Percentiles rank a stretch among this genome's conserved stretches.
phyloP scores from a whole-genome alignment of 2,113 vertebrate species.

The Platysternon megacephalum region DNA sequence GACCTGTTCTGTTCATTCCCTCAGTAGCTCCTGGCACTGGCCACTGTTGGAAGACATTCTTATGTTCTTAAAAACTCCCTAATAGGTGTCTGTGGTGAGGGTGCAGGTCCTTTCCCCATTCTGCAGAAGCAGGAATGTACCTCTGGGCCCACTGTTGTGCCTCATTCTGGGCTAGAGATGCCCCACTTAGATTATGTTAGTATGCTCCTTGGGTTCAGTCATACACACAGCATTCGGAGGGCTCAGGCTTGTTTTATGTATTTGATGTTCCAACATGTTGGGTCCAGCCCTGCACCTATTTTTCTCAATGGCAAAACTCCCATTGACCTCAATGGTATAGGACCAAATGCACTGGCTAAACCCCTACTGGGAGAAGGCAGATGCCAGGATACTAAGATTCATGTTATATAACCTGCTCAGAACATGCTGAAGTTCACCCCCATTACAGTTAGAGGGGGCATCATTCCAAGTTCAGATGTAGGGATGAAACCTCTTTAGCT shows the following conservation, averaged over 20 bases:
- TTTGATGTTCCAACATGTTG: not conserved
- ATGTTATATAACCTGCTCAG: not conserved
- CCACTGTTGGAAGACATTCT: not conserved
- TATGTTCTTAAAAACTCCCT: too few species aligned
- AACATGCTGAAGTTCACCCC: not conserved
- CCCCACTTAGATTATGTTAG: not conserved
- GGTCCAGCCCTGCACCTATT: not conserved
- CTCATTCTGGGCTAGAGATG: not conserved
- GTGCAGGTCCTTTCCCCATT: too few species aligned
- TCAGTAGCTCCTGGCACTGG: not conserved
- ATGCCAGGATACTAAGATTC: not conserved
- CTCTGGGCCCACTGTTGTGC: fast-evolving
- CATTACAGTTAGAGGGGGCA: not conserved
- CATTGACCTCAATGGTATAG: not conserved
- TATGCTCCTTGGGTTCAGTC: not conserved
- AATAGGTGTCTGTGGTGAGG: too few species aligned
- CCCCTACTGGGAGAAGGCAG: not conserved
- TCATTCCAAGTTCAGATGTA: not conserved
- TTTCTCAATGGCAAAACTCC: not conserved
- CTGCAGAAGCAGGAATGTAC: not conserved
- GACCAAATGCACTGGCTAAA: fast-evolving
- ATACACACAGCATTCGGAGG: not conserved
- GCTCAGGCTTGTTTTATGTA: not conserved
- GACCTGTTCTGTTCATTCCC: too few species aligned
- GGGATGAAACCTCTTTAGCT: not conserved